Conservation (phyloP, 2,797 vertebrate species). For the Acrossocheilus wenchowensis region DNA sequence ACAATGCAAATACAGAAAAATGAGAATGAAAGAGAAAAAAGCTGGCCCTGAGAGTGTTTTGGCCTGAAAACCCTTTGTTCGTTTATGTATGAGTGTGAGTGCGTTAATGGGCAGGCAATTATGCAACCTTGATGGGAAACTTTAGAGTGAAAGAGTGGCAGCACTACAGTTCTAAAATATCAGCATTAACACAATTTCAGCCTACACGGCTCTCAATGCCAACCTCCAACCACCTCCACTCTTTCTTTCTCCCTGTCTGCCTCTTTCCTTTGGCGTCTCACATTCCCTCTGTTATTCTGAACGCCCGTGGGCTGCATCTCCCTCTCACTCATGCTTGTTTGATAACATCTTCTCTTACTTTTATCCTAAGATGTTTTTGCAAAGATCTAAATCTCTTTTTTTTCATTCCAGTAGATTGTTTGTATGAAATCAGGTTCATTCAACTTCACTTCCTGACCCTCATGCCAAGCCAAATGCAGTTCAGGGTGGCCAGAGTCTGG, state of each 20-base stretch:
- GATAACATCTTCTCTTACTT: constrained; percentile 23
- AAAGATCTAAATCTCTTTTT: constrained; percentile 16
- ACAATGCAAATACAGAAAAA: neutral
- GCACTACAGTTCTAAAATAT: constrained; percentile 29
- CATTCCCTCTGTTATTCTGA: constrained; percentile 12
- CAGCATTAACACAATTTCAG: constrained; percentile 35
- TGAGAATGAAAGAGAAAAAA: neutral
- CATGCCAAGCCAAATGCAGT: neutral
- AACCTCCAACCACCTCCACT: constrained; percentile 38
- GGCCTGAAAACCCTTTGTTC: neutral
- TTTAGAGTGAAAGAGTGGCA: constrained; percentile 21
- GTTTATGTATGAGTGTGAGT: neutral
- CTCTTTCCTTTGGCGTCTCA: constrained; percentile 41
- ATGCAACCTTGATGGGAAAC: constrained; percentile 41
- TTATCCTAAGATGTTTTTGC: neutral
- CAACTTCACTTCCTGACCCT: constrained; percentile 21
- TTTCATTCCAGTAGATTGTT: neutral
- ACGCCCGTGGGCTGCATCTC: neutral
- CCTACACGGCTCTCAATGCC: constrained; percentile 35
- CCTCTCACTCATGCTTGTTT: neutral
- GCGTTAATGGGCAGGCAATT: constrained; percentile 30
- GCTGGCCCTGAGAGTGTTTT: neutral
- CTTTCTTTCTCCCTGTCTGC: neutral
- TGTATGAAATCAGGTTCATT: constrained; percentile 27
- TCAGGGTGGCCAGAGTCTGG: constrained; percentile 11